Percentiles rank a stretch among this genome's conserved stretches.
These are phyloP conservation scores for Venustaconcha ellipsiformis DNA, from an alignment of 1,140 invertebrate species.

Conservation along the genomic window DNA sequence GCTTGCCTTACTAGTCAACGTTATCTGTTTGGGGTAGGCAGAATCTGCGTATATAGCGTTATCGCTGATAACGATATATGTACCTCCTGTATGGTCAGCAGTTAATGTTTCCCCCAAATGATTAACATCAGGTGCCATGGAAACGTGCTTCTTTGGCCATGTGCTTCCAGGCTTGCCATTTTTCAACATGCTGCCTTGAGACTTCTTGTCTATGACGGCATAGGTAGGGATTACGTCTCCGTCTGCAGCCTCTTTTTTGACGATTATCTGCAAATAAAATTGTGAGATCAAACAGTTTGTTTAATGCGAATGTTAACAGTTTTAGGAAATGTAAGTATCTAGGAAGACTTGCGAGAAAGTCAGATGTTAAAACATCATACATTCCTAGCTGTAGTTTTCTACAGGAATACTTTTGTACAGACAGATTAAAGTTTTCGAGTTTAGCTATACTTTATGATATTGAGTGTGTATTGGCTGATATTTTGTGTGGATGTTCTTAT, in stretches of 20 bases:
- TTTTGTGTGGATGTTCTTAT: too few species aligned
- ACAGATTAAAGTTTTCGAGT: too few species aligned
- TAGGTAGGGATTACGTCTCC: constrained; percentile 19
- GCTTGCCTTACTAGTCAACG: constrained; percentile 3
- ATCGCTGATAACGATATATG: too few species aligned
- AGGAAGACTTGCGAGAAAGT: too few species aligned
- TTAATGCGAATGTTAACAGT: background rate
- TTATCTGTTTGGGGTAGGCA: constrained; percentile 9
- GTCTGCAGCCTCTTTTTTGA: constrained; percentile 17
- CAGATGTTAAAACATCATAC: too few species aligned
- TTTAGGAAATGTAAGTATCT: too few species aligned
- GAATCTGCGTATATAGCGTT: too few species aligned
- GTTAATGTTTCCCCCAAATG: background rate
- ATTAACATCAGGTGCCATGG: constrained; percentile 27
- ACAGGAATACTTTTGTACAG: too few species aligned
- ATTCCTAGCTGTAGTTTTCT: too few species aligned
- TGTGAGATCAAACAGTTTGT: background rate
- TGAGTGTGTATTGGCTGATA: too few species aligned
- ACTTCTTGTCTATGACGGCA: constrained; percentile 14
- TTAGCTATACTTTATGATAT: too few species aligned
- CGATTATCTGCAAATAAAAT: constrained; percentile 8
- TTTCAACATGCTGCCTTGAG: constrained; percentile 25
- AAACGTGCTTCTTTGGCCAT: constrained; percentile 39
- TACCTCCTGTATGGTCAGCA: too few species aligned
- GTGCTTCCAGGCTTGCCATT: constrained; percentile 22